Evolutionary conservation across 2,888 invertebrate genomes (phyloP).

Genomic region (Polyploca ridens): DNA sequence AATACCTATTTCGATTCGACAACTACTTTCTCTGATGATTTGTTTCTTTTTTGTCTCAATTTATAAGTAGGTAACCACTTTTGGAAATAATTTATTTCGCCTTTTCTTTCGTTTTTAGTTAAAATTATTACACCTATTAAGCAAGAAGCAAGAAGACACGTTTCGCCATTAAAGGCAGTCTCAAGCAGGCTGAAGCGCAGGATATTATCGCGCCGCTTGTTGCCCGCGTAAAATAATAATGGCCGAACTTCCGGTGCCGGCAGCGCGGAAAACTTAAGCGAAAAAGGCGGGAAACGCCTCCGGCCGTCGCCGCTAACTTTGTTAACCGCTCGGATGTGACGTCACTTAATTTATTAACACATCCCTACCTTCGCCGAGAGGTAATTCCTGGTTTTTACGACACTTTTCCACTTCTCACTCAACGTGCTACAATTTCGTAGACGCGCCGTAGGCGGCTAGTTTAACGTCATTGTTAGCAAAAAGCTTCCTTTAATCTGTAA

Average conservation of each 20-base stretch:
- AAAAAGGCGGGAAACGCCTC: slow-evolving; percentile 82
- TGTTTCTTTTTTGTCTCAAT: background rate
- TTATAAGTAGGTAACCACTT: slow-evolving; percentile 13
- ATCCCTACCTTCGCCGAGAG: slow-evolving; percentile 64
- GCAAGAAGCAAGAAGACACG: slow-evolving; percentile 81
- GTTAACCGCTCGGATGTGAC: slow-evolving; percentile 77
- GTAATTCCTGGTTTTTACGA: slow-evolving; percentile 68
- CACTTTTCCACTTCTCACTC: slow-evolving; percentile 67
- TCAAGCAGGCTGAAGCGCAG: slow-evolving; percentile 68
- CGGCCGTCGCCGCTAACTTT: slow-evolving; percentile 72
- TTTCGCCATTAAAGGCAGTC: slow-evolving; percentile 76
- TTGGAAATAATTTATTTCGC: slow-evolving; percentile 45
- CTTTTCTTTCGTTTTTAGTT: slow-evolving; percentile 67
- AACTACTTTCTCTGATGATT: too few species aligned
- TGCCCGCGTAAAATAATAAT: slow-evolving; percentile 85
- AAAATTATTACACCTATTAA: slow-evolving; percentile 84
- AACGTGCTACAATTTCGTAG: slow-evolving; percentile 56
- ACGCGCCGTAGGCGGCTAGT: slow-evolving; percentile 35
- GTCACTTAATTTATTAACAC: slow-evolving; percentile 85
- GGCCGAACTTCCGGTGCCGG: slow-evolving; percentile 85
- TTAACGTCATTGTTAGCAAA: slow-evolving; percentile 24
- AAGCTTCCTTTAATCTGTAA: background rate
- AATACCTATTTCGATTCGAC: too few species aligned
- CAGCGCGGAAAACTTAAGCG: slow-evolving; percentile 81
- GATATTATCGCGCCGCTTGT: slow-evolving; percentile 85